A percentile compares a stretch with the other conserved stretches of the same genome.
phyloP scores from a whole-genome alignment of 2,888 invertebrate species.

The Aradus depressus region DNA sequence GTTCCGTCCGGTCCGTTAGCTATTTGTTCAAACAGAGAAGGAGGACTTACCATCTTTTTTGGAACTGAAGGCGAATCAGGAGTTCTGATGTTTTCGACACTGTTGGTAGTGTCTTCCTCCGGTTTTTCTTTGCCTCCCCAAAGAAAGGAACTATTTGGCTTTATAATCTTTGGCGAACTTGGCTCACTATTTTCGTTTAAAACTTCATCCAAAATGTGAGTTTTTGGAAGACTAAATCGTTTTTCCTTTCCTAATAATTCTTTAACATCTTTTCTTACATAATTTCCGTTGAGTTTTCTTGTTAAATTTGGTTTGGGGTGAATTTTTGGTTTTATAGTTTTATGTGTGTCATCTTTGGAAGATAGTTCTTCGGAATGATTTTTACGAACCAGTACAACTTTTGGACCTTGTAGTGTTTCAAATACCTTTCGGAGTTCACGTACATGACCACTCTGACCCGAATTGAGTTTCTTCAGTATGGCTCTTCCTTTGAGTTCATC shows the following conservation, averaged over 20 bases:
- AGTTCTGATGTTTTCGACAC: background rate
- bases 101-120: background rate
- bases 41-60: constrained; percentile 1
- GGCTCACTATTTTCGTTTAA: constrained; percentile 8
- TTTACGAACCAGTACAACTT: constrained; percentile 25
- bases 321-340: constrained; percentile 15
- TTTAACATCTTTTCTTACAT: constrained; percentile 8
- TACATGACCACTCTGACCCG: constrained; percentile 19
- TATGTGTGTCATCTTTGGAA: background rate
- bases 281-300: constrained; percentile 2
- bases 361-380: constrained; percentile 1
- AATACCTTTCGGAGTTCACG: constrained; percentile 25
- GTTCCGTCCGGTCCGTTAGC: background rate
- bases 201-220: constrained; percentile 17
- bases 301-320: constrained; percentile 21
- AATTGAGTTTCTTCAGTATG: constrained; percentile 16
- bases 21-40: background rate
- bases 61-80: background rate
- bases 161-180: constrained; percentile 31
- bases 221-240: constrained; percentile 23
- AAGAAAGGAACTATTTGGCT: constrained; percentile 55
- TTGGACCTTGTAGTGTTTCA: constrained; percentile 23
- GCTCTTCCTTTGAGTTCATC: constrained; percentile 27
- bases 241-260: constrained; percentile 16
- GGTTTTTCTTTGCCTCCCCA: constrained; percentile 43